Evolutionary conservation across 2,113 vertebrate genomes (phyloP).

Genomic region (Daphoenositta chrysoptera): DNA sequence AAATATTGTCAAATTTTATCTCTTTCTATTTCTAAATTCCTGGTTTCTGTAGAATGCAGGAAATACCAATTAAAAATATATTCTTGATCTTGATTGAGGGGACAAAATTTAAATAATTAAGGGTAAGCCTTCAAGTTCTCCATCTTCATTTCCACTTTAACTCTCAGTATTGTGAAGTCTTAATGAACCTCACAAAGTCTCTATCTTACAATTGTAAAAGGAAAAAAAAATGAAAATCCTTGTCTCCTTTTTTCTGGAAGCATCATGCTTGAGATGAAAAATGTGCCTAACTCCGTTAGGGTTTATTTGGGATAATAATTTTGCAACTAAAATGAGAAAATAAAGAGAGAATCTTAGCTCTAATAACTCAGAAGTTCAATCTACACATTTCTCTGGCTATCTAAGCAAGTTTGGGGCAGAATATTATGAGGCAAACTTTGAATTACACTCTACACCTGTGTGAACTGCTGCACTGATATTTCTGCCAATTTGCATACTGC

Average conservation of each 20-base stretch:
- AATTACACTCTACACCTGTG: not conserved
- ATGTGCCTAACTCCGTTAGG: not conserved
- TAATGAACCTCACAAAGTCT: not conserved
- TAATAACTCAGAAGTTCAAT: not conserved
- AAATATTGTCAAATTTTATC: not conserved
- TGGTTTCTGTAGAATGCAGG: not conserved
- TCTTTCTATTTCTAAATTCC: not conserved
- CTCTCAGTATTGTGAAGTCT: not conserved
- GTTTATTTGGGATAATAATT: not conserved
- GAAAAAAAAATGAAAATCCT: not conserved
- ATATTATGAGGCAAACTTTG: not conserved
- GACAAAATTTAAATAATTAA: not conserved
- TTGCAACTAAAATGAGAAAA: not conserved
- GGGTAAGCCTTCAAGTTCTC: not conserved
- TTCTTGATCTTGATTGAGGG: not conserved
- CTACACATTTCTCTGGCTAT: not conserved
- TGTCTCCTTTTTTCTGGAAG: not conserved
- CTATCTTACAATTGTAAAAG: not conserved
- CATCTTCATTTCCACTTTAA: not conserved
- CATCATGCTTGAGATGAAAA: not conserved
- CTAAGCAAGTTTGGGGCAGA: not conserved
- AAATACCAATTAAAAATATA: not conserved
- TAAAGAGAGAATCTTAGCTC: not conserved
- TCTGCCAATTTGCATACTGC: constrained; percentile 11
- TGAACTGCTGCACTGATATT: constrained; percentile 10